phyloP scores from a whole-genome alignment of 1,140 invertebrate genomes.

The Mylabris phalerata region DNA sequence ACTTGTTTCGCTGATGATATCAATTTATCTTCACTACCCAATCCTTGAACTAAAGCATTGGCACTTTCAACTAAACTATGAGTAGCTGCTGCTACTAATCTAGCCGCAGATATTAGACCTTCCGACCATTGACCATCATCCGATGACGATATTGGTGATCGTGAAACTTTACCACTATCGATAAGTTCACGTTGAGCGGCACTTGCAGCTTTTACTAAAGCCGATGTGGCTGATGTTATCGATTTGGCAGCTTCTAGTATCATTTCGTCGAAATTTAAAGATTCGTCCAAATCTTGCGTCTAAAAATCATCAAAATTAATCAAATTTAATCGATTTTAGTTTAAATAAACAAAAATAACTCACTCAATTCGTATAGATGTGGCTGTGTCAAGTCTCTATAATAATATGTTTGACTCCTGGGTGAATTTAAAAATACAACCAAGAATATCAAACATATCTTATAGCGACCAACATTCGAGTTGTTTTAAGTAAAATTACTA shows the following conservation, averaged over 20 bases:
- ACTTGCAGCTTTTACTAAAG: conserved; percentile 92
- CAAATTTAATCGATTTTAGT: neutral
- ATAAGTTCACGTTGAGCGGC: conserved; percentile 93
- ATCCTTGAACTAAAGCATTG: conserved; percentile 93
- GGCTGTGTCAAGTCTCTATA: conserved; percentile 49
- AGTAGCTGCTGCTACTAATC: conserved; percentile 92
- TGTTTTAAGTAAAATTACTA: neutral
- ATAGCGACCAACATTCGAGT: conserved; percentile 46
- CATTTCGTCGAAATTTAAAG: conserved; percentile 97
- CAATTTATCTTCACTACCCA: conserved; percentile 87
- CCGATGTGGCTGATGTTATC: conserved; percentile 93
- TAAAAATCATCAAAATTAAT: conserved; percentile 14
- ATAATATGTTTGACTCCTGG: conserved; percentile 99
- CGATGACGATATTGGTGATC: conserved; percentile 69
- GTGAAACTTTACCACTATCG: conserved; percentile 69
- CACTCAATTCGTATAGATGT: conserved; percentile 8
- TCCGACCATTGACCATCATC: conserved; percentile 99
- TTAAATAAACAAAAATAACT: neutral
- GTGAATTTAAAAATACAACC: conserved; percentile 85
- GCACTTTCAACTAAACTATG: conserved; percentile 96
- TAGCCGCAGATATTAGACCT: conserved; percentile 91
- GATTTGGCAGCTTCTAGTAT: conserved; percentile 97
- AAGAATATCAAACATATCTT: conserved; percentile 99
- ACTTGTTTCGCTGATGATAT: conserved; percentile 97
- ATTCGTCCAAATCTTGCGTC: conserved; percentile 77